Conservation (phyloP, 2,797 vertebrate genomes). For the Channa striata region DNA sequence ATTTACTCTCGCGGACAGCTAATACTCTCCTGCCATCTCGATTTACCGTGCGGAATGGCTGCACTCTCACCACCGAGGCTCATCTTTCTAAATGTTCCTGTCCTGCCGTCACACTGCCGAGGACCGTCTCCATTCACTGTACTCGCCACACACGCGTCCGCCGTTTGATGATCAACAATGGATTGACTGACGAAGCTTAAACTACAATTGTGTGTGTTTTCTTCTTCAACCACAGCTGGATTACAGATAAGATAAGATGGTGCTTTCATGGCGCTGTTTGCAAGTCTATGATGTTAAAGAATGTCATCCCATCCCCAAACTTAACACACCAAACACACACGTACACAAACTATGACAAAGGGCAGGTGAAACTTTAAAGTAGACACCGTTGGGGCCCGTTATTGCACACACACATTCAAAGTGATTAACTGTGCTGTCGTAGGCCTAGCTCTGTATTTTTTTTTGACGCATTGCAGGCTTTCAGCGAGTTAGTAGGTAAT, state of each 20-base stretch:
- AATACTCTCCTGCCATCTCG: constrained; percentile 4
- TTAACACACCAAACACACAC: constrained; percentile 5
- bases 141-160: not conserved
- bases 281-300: too few species aligned
- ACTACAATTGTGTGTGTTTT: not conserved
- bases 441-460: constrained; percentile 21
- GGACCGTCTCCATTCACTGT: not conserved
- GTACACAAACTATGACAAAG: not conserved
- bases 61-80: constrained; percentile 15
- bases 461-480: constrained; percentile 5
- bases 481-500: not conserved
- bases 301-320: too few species aligned
- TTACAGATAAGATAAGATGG: constrained; percentile 3
- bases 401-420: constrained; percentile 15
- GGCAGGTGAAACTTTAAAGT: constrained; percentile 22
- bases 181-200: not conserved
- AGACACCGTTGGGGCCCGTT: constrained; percentile 22
- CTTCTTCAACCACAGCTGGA: not conserved
- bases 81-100: constrained; percentile 26
- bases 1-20: constrained; percentile 18
- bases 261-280: too few species aligned
- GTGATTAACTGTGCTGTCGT: constrained; percentile 40
- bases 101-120: constrained; percentile 21
- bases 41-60: constrained; percentile 24
- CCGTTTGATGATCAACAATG: too few species aligned